Evolutionary conservation across 1,140 invertebrate species (phyloP).

Genomic region (Papilio polytes): DNA sequence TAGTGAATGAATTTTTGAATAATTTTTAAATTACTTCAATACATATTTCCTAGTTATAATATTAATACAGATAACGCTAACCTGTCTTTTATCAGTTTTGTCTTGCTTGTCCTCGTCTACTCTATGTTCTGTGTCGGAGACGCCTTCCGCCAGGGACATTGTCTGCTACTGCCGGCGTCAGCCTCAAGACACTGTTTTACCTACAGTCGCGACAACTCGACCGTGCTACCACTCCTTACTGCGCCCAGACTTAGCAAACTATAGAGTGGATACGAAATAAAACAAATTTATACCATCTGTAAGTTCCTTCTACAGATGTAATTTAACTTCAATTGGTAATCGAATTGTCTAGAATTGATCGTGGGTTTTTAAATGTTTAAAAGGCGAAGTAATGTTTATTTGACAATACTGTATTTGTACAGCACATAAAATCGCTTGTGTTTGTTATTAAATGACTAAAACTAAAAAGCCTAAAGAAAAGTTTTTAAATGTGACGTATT

Average conservation of each 20-base stretch:
- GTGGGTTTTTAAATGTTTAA: slow-evolving; percentile 39
- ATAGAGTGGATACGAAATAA: slow-evolving; percentile 52
- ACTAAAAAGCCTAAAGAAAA: no score
- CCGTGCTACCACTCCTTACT: slow-evolving; percentile 67
- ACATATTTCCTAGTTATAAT: no score
- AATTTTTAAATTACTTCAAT: no score
- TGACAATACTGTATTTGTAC: background rate
- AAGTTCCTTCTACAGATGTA: background rate
- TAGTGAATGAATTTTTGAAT: no score
- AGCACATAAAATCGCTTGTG: background rate
- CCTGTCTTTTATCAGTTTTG: slow-evolving; percentile 61
- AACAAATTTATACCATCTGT: background rate
- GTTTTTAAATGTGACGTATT: background rate
- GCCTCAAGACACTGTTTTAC: slow-evolving; percentile 58
- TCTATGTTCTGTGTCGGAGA: slow-evolving; percentile 72
- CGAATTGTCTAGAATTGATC: slow-evolving; percentile 6
- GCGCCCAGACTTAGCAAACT: slow-evolving; percentile 35
- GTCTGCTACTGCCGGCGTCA: slow-evolving; percentile 60
- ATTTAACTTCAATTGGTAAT: slow-evolving; percentile 44
- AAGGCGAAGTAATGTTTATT: background rate
- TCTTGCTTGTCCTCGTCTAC: slow-evolving; percentile 57
- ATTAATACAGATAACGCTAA: slow-evolving; percentile 42
- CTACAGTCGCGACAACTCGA: slow-evolving; percentile 54
- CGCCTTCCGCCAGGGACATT: slow-evolving; percentile 79
- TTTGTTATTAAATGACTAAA: no score